A percentile compares a stretch with the other conserved stretches of the same genome.
Evolutionary conservation across 2,888 invertebrate species (phyloP).

Genomic region (Galerucella nymphaeae): DNA sequence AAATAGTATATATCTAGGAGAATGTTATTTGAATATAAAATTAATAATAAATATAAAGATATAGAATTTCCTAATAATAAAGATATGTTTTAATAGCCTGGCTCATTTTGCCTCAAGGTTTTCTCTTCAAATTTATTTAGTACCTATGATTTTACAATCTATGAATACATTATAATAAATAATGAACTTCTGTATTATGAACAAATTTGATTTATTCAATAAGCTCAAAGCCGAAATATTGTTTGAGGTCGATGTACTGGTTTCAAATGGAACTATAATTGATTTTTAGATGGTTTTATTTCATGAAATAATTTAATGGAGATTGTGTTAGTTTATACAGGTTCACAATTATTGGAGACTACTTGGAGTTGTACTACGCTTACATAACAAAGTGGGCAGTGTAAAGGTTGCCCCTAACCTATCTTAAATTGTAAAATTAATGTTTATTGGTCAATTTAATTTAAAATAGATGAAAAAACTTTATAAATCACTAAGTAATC

Average conservation of each 20-base stretch:
- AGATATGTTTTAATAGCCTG: not conserved
- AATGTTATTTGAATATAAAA: not conserved
- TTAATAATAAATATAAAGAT: not conserved
- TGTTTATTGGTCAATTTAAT: too few relatives aligned
- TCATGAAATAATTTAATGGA: not conserved
- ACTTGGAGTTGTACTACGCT: too few relatives aligned
- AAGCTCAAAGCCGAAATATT: not conserved
- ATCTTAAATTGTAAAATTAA: too few relatives aligned
- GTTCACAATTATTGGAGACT: too few relatives aligned
- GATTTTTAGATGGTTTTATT: not conserved
- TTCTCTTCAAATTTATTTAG: not conserved
- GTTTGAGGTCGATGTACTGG: not conserved
- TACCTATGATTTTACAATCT: conserved; percentile 7
- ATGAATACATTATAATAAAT: conserved; percentile 11
- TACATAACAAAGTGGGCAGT: too few relatives aligned
- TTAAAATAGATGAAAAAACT: too few relatives aligned
- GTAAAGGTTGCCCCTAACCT: too few relatives aligned
- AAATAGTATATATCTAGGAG: not conserved
- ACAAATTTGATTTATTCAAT: conserved; percentile 6
- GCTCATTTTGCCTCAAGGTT: not conserved
- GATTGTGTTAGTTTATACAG: not conserved
- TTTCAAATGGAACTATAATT: not conserved
- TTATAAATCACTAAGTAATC: too few relatives aligned
- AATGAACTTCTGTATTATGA: conserved; percentile 8
- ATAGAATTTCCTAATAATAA: not conserved